phyloP scores from a whole-genome alignment of 2,888 invertebrate species.

The Cephus nigrinus region DNA sequence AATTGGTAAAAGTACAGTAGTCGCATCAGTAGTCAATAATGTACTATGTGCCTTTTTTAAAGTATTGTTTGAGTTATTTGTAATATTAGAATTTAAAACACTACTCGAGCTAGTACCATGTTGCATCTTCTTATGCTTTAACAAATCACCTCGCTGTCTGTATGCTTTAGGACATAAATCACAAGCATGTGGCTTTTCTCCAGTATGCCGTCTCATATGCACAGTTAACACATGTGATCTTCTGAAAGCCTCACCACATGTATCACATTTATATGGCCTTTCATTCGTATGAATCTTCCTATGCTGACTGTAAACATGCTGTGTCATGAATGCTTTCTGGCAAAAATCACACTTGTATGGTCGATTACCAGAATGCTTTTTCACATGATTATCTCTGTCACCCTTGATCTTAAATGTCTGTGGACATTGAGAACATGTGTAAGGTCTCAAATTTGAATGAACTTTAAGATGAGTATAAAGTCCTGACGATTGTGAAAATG shows the following conservation, averaged over 20 bases:
- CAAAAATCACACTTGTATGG: constrained; percentile 36
- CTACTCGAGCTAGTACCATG: constrained; percentile 18
- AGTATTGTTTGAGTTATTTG: neutral
- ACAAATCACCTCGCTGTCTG: constrained; percentile 32
- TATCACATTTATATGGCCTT: constrained; percentile 19
- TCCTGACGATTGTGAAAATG: constrained; percentile 31
- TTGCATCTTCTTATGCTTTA: constrained; percentile 28
- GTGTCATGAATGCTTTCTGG: constrained; percentile 34
- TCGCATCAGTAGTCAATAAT: neutral
- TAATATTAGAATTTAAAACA: neutral
- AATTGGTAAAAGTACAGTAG: constrained; percentile 8
- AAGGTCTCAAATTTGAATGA: constrained; percentile 31
- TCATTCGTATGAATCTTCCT: constrained; percentile 19
- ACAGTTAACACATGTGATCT: constrained; percentile 18
- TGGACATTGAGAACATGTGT: constrained; percentile 29
- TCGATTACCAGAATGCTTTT: constrained; percentile 30
- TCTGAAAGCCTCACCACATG: constrained; percentile 19
- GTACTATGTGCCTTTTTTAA: neutral
- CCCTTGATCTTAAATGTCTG: constrained; percentile 33
- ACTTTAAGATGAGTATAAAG: constrained; percentile 30
- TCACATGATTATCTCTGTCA: constrained; percentile 32
- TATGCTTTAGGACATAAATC: constrained; percentile 31
- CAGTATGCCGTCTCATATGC: constrained; percentile 19
- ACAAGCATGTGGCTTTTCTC: constrained; percentile 28
- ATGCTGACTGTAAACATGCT: constrained; percentile 34